Evolutionary conservation across 1,140 invertebrate genomes (phyloP), one percentile per base, ranked within the genome.

Genomic region (Drosophila erecta): DNA sequence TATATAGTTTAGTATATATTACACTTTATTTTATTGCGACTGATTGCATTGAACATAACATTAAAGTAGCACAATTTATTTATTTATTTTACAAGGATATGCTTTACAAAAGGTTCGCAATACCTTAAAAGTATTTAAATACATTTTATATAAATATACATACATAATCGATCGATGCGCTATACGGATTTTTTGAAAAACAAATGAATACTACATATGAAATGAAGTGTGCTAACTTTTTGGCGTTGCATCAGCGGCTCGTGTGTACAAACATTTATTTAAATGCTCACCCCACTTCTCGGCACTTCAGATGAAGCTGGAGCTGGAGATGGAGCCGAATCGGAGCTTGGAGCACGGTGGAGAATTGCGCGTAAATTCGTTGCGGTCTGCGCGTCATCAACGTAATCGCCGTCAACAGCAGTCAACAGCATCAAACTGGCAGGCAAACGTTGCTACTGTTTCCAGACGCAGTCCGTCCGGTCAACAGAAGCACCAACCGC

Each of bases 321-420:
- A 58, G 27, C 30, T 24, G 15, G 30, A 50, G 22, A 12, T 37
- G 57, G 38, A 60, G 69, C 62, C 67, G 61, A 51, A 30, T 30
- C 30, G 27, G 8, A 30, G 27, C 7, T 30, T 8, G 27, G 27
- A 76, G 78, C 58, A 76, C 78, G 80, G 60, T 71, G 80, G 79
- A 89, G 84, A 89, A 89, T 89, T 89, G 84, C 84, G 84, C 84
- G 84, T 89, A 89, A 89, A 89, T 89, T 89, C 79, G 84, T 89
- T 89, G 84, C 84, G 84, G 84, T 89, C 80, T 79, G 79, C 84
- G 84, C 79, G 84, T 89, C 84, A 89, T 89, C 84, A 89, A 89
- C 84, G 76, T 89, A 89, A 89, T 89, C 84, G 79, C 84, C 84
- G 84, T 87, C 83, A 87, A 87, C 83, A 79, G 83, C 83, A 86